A percentile compares a stretch with the other conserved stretches of the same genome.
Evolutionary conservation across 2,888 invertebrate species (phyloP).

Genomic region (Chloroclysta siterata): DNA sequence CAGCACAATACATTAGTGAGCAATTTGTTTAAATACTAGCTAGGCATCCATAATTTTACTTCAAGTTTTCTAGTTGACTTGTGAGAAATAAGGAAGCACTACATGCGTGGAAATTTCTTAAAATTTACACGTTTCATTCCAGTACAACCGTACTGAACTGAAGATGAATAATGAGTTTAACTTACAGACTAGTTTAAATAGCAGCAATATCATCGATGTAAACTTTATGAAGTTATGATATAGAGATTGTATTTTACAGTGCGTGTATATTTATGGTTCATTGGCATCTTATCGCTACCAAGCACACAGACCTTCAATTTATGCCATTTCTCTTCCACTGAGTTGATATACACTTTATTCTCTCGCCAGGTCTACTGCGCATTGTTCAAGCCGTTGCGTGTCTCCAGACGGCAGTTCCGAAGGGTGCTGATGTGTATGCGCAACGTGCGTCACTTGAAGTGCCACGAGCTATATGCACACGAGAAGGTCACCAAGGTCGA

Average conservation of each 20-base stretch:
- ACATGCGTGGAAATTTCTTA: neutral
- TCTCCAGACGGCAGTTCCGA: constrained; percentile 92
- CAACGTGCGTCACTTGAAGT: constrained; percentile 90
- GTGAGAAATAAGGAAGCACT: constrained; percentile 4
- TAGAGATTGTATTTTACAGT: neutral
- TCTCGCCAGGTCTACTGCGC: constrained; percentile 89
- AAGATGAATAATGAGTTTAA: too few relatives aligned
- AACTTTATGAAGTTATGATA: too few relatives aligned
- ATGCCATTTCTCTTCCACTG: neutral
- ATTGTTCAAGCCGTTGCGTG: constrained; percentile 92
- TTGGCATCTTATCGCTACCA: neutral
- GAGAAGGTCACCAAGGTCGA: constrained; percentile 95
- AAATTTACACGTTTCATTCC: too few relatives aligned
- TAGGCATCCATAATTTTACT: constrained; percentile 1
- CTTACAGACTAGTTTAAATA: too few relatives aligned
- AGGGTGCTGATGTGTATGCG: constrained; percentile 93
- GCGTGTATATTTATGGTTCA: neutral
- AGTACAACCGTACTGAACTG: too few relatives aligned
- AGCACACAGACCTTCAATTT: neutral
- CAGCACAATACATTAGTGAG: constrained; percentile 19
- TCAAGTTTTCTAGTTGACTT: neutral
- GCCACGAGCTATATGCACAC: constrained; percentile 94
- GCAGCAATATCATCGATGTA: too few relatives aligned
- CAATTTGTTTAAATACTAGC: constrained; percentile 13
- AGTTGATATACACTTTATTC: neutral